These are phyloP conservation scores for Enteromius fasciolatus DNA, from an alignment of 2,797 vertebrate genomes.

Conservation along the genomic window DNA sequence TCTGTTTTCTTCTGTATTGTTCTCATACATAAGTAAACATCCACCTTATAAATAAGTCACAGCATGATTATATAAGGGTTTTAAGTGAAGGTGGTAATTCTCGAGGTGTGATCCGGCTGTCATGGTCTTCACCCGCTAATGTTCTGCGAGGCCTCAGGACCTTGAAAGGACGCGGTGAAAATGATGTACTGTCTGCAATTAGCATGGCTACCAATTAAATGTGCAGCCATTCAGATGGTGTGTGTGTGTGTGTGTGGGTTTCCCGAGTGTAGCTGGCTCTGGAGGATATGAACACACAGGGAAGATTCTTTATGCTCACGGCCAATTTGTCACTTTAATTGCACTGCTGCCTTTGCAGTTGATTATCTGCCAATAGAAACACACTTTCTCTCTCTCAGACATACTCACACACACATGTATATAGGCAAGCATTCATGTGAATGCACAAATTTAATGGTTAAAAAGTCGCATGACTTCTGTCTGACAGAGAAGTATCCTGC, in stretches of 20 bases:
- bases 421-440: constrained; percentile 19
- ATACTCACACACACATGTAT: constrained; percentile 2
- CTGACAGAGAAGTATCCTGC: background rate
- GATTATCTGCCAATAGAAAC: constrained; percentile 32
- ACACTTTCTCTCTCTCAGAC: background rate
- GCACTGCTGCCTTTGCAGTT: constrained; percentile 37
- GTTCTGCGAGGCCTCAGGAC: background rate
- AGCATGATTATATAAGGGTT: constrained; percentile 2
- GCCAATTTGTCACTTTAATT: constrained; percentile 53
- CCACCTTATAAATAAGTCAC: background rate
- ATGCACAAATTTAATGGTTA: background rate
- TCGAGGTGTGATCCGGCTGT: constrained; percentile 15
- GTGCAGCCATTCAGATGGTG: constrained; percentile 13
- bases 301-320: constrained; percentile 33
- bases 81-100: constrained; percentile 30
- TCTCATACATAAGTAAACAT: constrained; percentile 9
- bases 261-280: constrained; percentile 1
- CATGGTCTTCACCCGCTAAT: constrained; percentile 28
- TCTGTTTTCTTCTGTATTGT: background rate
- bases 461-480: constrained; percentile 10
- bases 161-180: constrained; percentile 24
- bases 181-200: constrained; percentile 45
- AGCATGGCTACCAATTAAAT: constrained; percentile 40
- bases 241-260: constrained; percentile 6
- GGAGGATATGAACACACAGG: constrained; percentile 32